phyloP scores from a whole-genome alignment of 2,888 invertebrate genomes.

The Notocelia uddmanniana region DNA sequence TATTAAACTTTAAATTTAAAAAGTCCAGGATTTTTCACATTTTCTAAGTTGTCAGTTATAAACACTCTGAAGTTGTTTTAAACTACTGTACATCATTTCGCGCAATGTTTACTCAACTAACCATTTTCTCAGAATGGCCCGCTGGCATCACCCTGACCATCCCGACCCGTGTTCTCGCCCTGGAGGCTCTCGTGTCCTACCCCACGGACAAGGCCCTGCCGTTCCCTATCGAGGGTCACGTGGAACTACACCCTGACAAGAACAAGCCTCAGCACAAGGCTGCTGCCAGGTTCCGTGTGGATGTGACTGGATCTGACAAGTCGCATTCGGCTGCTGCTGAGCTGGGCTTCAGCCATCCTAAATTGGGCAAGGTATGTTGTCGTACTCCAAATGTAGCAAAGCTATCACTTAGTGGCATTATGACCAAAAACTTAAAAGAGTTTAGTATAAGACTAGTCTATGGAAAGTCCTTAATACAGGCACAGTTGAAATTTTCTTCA shows the following conservation, averaged over 20 bases:
- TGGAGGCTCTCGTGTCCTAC: conserved; percentile 85
- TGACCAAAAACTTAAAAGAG: no score
- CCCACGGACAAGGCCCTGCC: conserved; percentile 76
- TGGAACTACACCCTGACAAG: conserved; percentile 89
- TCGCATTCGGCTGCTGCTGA: conserved; percentile 83
- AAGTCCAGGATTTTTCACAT: no score
- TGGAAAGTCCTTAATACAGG: no score
- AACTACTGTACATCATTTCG: no score
- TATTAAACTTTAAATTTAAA: no score
- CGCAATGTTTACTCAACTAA: no score
- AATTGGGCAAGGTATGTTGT: conserved; percentile 84
- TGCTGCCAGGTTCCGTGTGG: conserved; percentile 82
- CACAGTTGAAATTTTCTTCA: no score
- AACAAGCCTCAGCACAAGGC: conserved; percentile 90
- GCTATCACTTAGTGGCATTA: no score
- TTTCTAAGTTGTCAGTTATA: no score
- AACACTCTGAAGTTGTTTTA: no score
- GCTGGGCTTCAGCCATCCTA: conserved; percentile 88
- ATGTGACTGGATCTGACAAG: conserved; percentile 80
- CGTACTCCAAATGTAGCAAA: background rate
- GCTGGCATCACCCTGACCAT: conserved; percentile 87
- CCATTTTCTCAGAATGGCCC: conserved; percentile 63
- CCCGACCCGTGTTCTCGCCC: conserved; percentile 88
- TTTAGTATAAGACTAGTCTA: no score
- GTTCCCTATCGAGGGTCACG: conserved; percentile 87